phyloP scores from a whole-genome alignment of 1,140 invertebrate genomes.

The Cataglyphis hispanica region DNA sequence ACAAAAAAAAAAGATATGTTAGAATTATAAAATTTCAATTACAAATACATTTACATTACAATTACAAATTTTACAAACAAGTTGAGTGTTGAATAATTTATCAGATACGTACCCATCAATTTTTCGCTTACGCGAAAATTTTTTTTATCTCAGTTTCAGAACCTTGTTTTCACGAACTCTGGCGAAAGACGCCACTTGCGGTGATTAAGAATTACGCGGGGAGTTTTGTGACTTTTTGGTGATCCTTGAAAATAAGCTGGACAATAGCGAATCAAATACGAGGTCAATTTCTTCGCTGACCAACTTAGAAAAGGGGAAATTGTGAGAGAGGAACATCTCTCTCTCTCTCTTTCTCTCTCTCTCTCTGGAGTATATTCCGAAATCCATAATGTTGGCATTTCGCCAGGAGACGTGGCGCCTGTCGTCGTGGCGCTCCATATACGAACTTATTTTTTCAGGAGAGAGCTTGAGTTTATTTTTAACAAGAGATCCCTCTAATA shows the following conservation, averaged over 20 bases:
- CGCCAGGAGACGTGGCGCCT: conserved; percentile 28
- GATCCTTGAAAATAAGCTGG: not conserved
- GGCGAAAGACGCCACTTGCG: not conserved
- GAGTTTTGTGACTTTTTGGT: not conserved
- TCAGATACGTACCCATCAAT: not conserved
- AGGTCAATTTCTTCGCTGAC: conserved; percentile 16
- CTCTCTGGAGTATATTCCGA: conserved; percentile 17
- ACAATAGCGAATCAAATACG: conserved; percentile 6
- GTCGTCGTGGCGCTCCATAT: not conserved
- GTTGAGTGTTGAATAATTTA: no score
- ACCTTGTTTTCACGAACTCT: not conserved
- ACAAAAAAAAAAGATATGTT: not conserved
- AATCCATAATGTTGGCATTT: conserved; percentile 49
- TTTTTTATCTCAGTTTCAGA: not conserved
- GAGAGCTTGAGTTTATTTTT: conserved; percentile 4
- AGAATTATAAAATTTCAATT: not conserved
- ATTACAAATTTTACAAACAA: no score
- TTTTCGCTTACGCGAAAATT: not conserved
- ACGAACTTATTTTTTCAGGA: conserved; percentile 9
- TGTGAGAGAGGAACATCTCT: conserved; percentile 28
- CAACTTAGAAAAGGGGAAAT: not conserved
- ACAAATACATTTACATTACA: no score
- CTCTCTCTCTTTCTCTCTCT: conserved; percentile 30
- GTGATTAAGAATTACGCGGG: not conserved
- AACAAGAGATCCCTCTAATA: not conserved